phyloP scores from a whole-genome alignment of 2,888 invertebrate species.

The Eucera pruinosa region DNA sequence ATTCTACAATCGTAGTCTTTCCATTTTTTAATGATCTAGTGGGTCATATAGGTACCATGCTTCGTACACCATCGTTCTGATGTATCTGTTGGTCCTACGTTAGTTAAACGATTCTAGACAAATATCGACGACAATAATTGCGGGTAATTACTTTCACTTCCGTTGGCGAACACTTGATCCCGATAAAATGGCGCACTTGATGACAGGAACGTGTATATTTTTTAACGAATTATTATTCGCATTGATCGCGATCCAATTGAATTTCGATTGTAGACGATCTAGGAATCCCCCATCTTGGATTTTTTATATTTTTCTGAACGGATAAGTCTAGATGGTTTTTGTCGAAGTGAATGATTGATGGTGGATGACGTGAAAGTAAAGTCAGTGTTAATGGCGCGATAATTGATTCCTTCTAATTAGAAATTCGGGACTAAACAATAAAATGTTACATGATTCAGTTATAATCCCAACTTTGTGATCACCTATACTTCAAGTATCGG shows the following conservation, averaged over 20 bases:
- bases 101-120: conserved; percentile 41
- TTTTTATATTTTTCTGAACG: conserved; percentile 18
- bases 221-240: conserved; percentile 22
- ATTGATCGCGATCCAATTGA: conserved; percentile 4
- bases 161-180: conserved; percentile 4
- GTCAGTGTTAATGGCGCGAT: conserved; percentile 18
- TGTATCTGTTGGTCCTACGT: conserved; percentile 26
- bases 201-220: conserved; percentile 20
- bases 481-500: too few relatives aligned
- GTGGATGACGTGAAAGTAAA: conserved; percentile 13
- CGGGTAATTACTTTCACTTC: conserved; percentile 50
- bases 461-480: too few relatives aligned
- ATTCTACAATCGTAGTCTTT: conserved; percentile 44
- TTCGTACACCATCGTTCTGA: conserved; percentile 37
- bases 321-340: background rate
- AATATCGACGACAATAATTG: conserved; percentile 65
- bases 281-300: background rate
- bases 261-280: conserved; percentile 1
- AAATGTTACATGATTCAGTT: too few relatives aligned
- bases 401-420: background rate
- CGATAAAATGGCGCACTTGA: conserved; percentile 1
- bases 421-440: background rate
- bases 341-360: background rate
- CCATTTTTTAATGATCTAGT: conserved; percentile 49
- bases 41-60: conserved; percentile 26